Base-by-base conservation (phyloP, 2,113 vertebrate species). In the Pontoporia blainvillei region DNA sequence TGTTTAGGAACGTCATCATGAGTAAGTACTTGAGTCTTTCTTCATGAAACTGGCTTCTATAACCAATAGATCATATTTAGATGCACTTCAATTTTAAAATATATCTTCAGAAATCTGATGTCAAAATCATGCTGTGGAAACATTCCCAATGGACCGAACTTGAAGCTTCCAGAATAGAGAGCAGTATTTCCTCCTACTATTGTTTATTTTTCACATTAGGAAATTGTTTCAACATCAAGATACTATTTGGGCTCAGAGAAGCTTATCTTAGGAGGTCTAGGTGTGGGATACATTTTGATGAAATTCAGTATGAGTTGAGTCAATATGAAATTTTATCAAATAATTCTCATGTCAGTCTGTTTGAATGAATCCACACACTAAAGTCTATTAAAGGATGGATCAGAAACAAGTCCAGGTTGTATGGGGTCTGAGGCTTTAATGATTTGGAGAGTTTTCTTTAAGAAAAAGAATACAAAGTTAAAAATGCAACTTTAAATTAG, bases 391-490 rank as follows among this genome's bases (percentile, higher is more conserved):
- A 82, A 54, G n/a, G 5, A 34, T 78, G 23, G 39, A 39, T 81
- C 21, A 85, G 27, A 17, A 88, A 8, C 4, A 21, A 18, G 21
- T 52, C 4, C 59, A 84, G 29, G 20, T 81, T 93, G 54, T 84
- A 8, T n/a, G 75, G 64, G 5, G 8, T 49, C 34, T 88, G 79
- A 69, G 11, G 39, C 36, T 85, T 75, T 90, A 46, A 92, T n/a
- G 12, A 44, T 52, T 75, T 92, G 27, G 61, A 54, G 34, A 7
- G 11, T 9, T 86, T 95, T 90, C 36, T 83, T 79, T 85, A 83
- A 97, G 64, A 86, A 79, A 89, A 88, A 93, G n/a, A 96, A 90
- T 75, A 57, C 25, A 69, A 67, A 44, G 5, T 92, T 95, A 14
- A 11, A 69, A 67, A 87, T 59, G 23, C 36, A 92, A 49, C 39